Evolutionary conservation across 2,888 invertebrate species (phyloP).

Genomic region (Andrena trimmerana): DNA sequence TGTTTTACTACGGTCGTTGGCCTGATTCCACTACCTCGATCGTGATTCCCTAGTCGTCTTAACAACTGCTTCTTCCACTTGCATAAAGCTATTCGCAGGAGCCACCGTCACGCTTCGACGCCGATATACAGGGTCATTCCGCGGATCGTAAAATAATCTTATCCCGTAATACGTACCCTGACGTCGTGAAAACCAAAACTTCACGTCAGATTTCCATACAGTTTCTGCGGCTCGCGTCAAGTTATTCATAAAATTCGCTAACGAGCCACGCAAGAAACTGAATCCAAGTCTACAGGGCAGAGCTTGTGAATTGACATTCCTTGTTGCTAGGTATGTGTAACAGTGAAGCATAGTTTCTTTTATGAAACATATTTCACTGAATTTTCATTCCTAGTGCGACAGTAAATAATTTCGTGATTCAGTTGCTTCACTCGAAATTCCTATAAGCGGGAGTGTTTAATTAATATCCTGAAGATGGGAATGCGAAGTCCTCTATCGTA

Average conservation of each 20-base stretch:
- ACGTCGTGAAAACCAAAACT: slow-evolving; percentile 16
- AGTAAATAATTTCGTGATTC: no score
- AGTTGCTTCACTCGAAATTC: no score
- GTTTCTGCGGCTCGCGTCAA: neutral
- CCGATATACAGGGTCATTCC: slow-evolving; percentile 6
- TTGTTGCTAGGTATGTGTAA: no score
- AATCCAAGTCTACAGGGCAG: neutral
- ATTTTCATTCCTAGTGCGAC: no score
- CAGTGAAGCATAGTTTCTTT: no score
- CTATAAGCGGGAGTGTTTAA: no score
- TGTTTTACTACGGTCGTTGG: slow-evolving; percentile 66
- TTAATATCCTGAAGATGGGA: no score
- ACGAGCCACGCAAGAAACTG: neutral
- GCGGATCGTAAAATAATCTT: slow-evolving; percentile 36
- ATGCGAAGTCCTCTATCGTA: no score
- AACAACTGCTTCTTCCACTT: slow-evolving; percentile 41
- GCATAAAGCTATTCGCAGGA: slow-evolving; percentile 49
- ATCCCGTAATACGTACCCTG: neutral
- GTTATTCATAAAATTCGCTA: slow-evolving; percentile 22
- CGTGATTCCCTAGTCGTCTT: slow-evolving; percentile 43
- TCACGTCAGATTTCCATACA: slow-evolving; percentile 29
- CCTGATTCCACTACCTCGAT: slow-evolving; percentile 51
- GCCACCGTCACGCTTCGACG: slow-evolving; percentile 16
- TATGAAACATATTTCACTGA: no score
- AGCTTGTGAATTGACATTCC: neutral